A percentile compares a stretch with the other conserved stretches of the same genome.
Conservation (phyloP, 2,113 vertebrate genomes). For the Pelvicachromis taeniatus region DNA sequence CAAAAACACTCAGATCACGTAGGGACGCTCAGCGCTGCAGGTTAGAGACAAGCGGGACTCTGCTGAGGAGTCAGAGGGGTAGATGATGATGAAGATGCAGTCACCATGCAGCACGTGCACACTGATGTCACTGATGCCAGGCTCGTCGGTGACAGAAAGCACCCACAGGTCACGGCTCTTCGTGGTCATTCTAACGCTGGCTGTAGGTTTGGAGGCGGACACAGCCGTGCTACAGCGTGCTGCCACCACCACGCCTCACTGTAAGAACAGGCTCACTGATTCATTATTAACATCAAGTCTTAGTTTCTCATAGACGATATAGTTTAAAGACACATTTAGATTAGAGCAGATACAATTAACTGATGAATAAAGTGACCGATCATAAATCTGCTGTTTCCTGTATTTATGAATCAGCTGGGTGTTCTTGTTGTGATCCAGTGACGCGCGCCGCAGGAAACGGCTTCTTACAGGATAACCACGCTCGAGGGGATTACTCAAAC, state of each 20-base stretch:
- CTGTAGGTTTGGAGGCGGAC: not conserved
- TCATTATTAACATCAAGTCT: not conserved
- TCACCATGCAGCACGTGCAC: too few relatives aligned
- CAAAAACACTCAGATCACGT: too few relatives aligned
- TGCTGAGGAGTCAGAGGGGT: too few relatives aligned
- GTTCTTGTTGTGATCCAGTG: too few relatives aligned
- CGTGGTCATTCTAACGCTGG: not conserved
- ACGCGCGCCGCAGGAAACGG: too few relatives aligned
- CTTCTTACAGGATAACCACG: not conserved
- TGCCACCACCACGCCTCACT: not conserved
- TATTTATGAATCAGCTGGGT: not conserved
- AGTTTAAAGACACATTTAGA: not conserved
- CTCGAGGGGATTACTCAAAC: not conserved
- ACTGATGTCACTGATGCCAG: too few relatives aligned
- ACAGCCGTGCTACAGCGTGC: not conserved
- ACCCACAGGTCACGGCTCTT: too few relatives aligned
- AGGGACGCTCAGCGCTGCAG: not conserved
- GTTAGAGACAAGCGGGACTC: not conserved
- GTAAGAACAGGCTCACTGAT: too few relatives aligned
- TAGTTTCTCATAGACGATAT: not conserved
- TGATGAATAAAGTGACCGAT: not conserved
- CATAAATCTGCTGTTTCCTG: not conserved
- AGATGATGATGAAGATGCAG: too few relatives aligned
- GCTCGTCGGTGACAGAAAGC: too few relatives aligned
- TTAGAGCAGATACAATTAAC: not conserved